A percentile compares a stretch with the other conserved stretches of the same genome.
Evolutionary conservation across 1,140 invertebrate genomes (phyloP).

Genomic region (Psix sp.): DNA sequence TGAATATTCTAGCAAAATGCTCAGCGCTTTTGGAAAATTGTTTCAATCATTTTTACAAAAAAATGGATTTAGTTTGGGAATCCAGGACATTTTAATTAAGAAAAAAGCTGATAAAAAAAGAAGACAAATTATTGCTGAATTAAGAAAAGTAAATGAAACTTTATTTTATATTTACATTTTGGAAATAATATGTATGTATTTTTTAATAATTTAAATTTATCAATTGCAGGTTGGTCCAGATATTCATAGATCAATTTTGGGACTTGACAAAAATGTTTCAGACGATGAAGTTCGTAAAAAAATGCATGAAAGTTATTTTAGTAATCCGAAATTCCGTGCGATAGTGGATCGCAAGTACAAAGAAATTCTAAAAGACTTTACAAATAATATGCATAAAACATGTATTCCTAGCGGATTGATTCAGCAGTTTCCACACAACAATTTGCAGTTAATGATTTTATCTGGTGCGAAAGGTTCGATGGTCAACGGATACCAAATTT

Average conservation of each 20-base stretch:
- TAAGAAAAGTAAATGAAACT: constrained; percentile 70
- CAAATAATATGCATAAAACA: constrained; percentile 91
- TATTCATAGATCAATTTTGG: constrained; percentile 85
- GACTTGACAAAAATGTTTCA: constrained; percentile 79
- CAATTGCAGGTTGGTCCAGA: constrained; percentile 76
- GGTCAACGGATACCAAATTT: constrained; percentile 98
- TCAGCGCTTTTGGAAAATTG: constrained; percentile 93
- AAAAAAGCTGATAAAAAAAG: constrained; percentile 84
- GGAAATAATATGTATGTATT: no score
- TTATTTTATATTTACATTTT: no score
- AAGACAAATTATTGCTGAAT: constrained; percentile 83
- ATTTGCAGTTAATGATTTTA: constrained; percentile 97
- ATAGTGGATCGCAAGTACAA: constrained; percentile 93
- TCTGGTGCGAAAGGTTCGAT: constrained; percentile 98
- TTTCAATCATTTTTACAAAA: constrained; percentile 94
- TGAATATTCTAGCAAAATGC: constrained; percentile 84
- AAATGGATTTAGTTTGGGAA: constrained; percentile 95
- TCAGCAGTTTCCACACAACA: constrained; percentile 94
- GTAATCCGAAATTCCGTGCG: constrained; percentile 86
- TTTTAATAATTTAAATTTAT: neutral
- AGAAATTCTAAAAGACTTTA: constrained; percentile 85
- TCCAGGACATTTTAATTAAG: constrained; percentile 94
- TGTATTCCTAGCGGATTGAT: constrained; percentile 90
- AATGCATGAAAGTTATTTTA: constrained; percentile 84
- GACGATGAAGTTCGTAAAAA: constrained; percentile 80